Evolutionary conservation across 2,888 invertebrate genomes (phyloP), one percentile per base, ranked within the genome.

Genomic region (Mythimna loreyi): DNA sequence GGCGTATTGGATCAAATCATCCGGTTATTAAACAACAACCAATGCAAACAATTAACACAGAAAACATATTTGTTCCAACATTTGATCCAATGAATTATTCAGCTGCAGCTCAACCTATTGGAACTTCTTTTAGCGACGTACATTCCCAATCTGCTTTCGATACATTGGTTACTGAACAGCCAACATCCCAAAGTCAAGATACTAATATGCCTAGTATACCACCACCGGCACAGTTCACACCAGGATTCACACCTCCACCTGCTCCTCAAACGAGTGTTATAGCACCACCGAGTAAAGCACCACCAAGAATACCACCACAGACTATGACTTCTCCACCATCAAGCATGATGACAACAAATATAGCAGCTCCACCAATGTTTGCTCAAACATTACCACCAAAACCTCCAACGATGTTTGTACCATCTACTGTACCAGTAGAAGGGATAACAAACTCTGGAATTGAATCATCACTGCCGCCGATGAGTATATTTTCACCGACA

Each of bases 1-100:
- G 95, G 60, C 90, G 94, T 21, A 91, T 95, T 71, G 86, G 91
- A 0, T 89, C 91, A 0, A 92, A 91, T 69, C 92, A 94, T 66
- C 92, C 93, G 1, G 76, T 92, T 2, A 88, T 93, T 0, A 94
- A 92, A 86, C 84, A 85, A 7, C 90, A 90, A 75, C 71, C 83
- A 3, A 72, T 85, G 19, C 85, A 85, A 9, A 71, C 87, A 11
- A 69, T 82, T 2, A 78, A 81, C 9, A 76, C 85, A 30, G 88
- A 88, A 3, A 92, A 93, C 72, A 92, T 94, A 73, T 94, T 95
- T 66, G 84, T 92, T 28, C 94, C 94, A 36, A 79, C 86, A 7
- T 81, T 87, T 49, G 81, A 86, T 43, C 62, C 75, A 8, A 60
- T 55, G 28, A 55, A 66, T 21, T 59, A 72, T 30, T 33, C 73